Percentiles rank a stretch among this genome's conserved stretches.
phyloP scores from a whole-genome alignment of 2,888 invertebrate species.

The Aquatica leii region DNA sequence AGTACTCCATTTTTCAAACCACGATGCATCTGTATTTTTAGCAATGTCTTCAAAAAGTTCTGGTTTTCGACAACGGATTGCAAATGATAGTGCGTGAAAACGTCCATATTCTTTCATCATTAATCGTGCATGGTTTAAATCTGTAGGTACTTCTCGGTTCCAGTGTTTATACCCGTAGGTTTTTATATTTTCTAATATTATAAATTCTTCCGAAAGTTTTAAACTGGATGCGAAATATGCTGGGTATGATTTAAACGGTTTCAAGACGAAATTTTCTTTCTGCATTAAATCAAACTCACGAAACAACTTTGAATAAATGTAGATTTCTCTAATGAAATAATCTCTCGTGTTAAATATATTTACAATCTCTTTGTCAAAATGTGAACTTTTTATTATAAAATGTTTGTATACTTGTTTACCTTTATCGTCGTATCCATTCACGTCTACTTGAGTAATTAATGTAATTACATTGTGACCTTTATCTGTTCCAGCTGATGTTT shows the following conservation, averaged over 20 bases:
- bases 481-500: no score
- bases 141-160: neutral
- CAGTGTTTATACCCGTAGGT: neutral
- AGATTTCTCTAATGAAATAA: neutral
- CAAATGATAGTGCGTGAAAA: slow-evolving; percentile 5
- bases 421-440: no score
- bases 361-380: no score
- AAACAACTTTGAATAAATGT: slow-evolving; percentile 4
- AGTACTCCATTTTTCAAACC: no score
- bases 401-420: no score
- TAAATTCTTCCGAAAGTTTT: no score
- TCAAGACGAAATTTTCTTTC: neutral
- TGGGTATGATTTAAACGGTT: neutral
- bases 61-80: neutral
- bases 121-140: neutral
- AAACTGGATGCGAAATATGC: neutral
- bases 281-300: neutral
- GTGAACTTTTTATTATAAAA: no score
- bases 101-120: neutral
- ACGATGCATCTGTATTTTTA: neutral
- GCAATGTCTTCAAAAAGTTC: neutral
- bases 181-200: no score
- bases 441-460: no score
- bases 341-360: no score
- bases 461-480: no score